Evolutionary conservation across 2,113 vertebrate species (phyloP).

Genomic region (Orthonyx spaldingii): DNA sequence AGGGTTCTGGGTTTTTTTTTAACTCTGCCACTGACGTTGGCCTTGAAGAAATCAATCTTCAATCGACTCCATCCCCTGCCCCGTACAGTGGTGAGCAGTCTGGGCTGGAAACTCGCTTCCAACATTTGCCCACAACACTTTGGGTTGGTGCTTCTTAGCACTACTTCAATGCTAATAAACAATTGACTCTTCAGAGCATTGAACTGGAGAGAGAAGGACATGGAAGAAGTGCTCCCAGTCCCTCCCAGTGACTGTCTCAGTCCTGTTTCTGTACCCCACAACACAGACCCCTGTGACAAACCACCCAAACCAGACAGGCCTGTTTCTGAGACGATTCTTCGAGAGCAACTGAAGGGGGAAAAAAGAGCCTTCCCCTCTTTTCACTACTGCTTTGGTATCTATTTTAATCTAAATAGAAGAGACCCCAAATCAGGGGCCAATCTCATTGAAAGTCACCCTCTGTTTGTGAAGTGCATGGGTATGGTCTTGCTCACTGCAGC

Average conservation of each 20-base stretch:
- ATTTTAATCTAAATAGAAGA: neutral
- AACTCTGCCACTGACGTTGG: neutral
- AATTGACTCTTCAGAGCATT: neutral
- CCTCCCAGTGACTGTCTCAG: neutral
- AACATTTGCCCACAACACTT: neutral
- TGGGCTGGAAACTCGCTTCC: neutral
- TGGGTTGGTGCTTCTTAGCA: neutral
- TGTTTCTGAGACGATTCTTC: neutral
- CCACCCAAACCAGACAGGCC: neutral
- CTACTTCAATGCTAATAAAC: neutral
- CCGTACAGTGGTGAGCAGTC: neutral
- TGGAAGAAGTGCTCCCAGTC: neutral
- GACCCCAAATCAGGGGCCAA: neutral
- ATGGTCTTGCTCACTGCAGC: neutral
- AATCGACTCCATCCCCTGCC: accelerated
- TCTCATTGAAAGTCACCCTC: neutral
- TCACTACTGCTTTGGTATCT: neutral
- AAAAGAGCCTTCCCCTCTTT: neutral
- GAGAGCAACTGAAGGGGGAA: neutral
- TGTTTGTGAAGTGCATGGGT: neutral
- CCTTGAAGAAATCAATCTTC: neutral
- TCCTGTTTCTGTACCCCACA: neutral
- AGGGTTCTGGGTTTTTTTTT: neutral
- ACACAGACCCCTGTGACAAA: neutral
- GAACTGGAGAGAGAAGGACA: neutral